Conservation (phyloP, 2,888 invertebrate species). For the Byasa hedistus region DNA sequence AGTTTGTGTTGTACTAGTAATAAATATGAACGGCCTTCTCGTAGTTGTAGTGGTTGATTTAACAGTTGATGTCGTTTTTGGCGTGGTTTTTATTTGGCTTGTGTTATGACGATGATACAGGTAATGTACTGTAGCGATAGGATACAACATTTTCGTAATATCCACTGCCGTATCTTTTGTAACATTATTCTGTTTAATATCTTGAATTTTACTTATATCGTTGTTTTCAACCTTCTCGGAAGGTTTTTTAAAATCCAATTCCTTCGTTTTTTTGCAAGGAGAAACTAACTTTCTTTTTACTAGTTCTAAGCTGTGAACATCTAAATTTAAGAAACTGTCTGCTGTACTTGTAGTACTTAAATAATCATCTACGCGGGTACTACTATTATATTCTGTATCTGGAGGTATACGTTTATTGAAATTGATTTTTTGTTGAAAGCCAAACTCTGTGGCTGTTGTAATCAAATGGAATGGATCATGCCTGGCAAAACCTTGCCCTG, state of each 20-base stretch:
- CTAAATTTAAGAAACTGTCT: constrained; percentile 22
- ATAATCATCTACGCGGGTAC: background rate
- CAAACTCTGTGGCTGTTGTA: constrained; percentile 5
- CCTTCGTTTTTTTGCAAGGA: constrained; percentile 17
- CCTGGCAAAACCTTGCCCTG: constrained; percentile 8
- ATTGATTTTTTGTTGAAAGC: constrained; percentile 5
- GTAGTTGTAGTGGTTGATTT: background rate
- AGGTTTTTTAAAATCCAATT: constrained; percentile 12
- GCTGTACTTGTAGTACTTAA: constrained; percentile 5
- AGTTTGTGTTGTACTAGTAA: background rate
- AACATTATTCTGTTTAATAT: constrained; percentile 10
- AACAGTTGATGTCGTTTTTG: constrained; percentile 6
- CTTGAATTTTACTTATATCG: background rate
- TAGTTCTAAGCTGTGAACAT: constrained; percentile 20
- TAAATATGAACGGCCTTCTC: background rate
- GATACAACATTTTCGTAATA: constrained; percentile 18
- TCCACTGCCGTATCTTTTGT: constrained; percentile 1
- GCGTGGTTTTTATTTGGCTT: background rate
- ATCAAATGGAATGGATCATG: constrained; percentile 20
- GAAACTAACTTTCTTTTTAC: constrained; percentile 22
- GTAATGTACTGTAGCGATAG: constrained; percentile 20
- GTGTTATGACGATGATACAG: constrained; percentile 22
- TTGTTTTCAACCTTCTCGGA: constrained; percentile 2
- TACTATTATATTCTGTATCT: constrained; percentile 8
- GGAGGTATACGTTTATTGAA: constrained; percentile 13